Percentiles rank a stretch among this genome's conserved stretches.
Evolutionary conservation across 2,888 invertebrate species (phyloP).

Genomic region (Linnaemya tessellans): DNA sequence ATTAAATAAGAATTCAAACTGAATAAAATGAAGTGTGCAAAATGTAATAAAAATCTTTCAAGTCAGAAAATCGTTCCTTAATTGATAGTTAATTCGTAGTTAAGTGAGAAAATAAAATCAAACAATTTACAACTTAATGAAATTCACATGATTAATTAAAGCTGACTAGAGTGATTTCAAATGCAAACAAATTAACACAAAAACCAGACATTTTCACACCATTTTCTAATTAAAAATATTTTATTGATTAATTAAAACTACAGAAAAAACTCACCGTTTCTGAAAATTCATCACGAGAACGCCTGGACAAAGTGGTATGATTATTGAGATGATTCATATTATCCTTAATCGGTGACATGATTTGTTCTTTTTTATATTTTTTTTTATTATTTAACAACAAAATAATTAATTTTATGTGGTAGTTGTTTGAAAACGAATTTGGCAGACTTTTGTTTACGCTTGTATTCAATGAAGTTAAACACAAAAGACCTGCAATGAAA

Average conservation of each 20-base stretch:
- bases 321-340: constrained; percentile 76
- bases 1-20: constrained; percentile 19
- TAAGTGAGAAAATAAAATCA: constrained; percentile 20
- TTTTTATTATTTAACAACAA: constrained; percentile 7
- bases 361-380: background rate
- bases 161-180: background rate
- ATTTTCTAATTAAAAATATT: background rate
- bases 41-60: constrained; percentile 22
- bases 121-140: constrained; percentile 26
- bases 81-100: constrained; percentile 29
- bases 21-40: background rate
- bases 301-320: constrained; percentile 78
- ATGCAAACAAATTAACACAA: background rate
- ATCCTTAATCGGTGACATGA: constrained; percentile 81
- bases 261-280: constrained; percentile 79
- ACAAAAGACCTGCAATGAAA: constrained; percentile 42
- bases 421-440: constrained; percentile 2
- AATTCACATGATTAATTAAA: background rate
- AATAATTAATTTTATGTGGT: background rate
- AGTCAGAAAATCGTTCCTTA: constrained; percentile 45
- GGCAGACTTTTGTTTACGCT: constrained; percentile 12
- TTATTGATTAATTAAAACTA: background rate
- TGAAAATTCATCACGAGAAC: constrained; percentile 82
- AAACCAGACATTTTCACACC: background rate
- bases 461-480: constrained; percentile 10